A percentile compares a stretch with the other conserved stretches of the same genome.
phyloP scores from a whole-genome alignment of 2,888 invertebrate species.

The Hoplodrina blanda region DNA sequence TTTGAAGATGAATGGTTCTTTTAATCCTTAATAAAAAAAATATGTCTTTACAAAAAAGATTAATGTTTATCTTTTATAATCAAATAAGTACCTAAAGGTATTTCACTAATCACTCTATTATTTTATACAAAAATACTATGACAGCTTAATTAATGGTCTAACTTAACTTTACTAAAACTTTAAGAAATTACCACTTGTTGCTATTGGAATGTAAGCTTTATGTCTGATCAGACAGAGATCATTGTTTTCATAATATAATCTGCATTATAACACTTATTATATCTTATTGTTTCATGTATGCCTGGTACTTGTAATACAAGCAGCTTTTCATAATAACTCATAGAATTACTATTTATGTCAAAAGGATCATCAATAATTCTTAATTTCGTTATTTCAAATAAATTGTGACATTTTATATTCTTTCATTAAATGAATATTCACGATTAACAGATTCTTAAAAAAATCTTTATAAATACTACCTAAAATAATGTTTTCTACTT shows the following conservation, averaged over 20 bases:
- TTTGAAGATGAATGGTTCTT: constrained; percentile 2
- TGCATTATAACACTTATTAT: constrained; percentile 4
- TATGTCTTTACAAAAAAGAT: constrained; percentile 23
- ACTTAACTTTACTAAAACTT: constrained; percentile 32
- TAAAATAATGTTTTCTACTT: background rate
- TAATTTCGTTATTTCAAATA: background rate
- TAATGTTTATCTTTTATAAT: constrained; percentile 21
- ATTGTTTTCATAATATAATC: background rate
- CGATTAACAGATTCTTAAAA: constrained; percentile 1
- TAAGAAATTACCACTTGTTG: background rate
- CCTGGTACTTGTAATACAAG: constrained; percentile 25
- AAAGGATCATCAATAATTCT: background rate
- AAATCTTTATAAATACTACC: background rate
- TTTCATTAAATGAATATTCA: background rate
- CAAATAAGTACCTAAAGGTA: constrained; percentile 13
- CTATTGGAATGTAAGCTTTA: constrained; percentile 12
- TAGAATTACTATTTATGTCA: constrained; percentile 4
- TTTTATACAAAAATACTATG: constrained; percentile 21
- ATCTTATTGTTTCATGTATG: constrained; percentile 20
- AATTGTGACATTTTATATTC: background rate
- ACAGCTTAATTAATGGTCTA: constrained; percentile 48
- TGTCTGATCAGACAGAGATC: background rate
- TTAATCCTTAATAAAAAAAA: constrained; percentile 2
- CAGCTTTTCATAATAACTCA: constrained; percentile 33
- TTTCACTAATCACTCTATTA: constrained; percentile 31